Evolutionary conservation across 2,888 invertebrate species (phyloP), one percentile per base, ranked within the genome.

Genomic region (Nebria brevicollis): DNA sequence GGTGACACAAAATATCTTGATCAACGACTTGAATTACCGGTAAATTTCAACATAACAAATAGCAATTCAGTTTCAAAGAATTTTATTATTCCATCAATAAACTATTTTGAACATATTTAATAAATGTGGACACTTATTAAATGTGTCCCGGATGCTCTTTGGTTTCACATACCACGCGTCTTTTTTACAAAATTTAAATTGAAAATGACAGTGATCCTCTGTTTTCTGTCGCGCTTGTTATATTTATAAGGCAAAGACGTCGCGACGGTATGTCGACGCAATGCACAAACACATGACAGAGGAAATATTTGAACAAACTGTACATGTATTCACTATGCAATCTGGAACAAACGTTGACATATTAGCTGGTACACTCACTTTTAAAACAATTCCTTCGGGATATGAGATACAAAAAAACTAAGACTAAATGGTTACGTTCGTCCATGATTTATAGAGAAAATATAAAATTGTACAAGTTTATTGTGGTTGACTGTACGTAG

Each of bases 171-270:
- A 66, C 42, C 64, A 72, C 11, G 42, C 65, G 72, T 78, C 73
- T 66, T 72, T 20, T 78, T 73, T 13, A 20, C 11, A 15, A 68
- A 41, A 41, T 54, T 25, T 70, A 78, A 73, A 78, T 78, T 78
- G 78, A 78, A 78, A 78, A 72, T 73, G 78, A 78, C 78, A 78
- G 73, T 73, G 42, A 78, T 78, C 66, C 73, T 65, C 73, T 65
- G 73, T 65, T 64, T 73, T 54, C 54, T 13, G 13, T 54, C 7
- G 54, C 54, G 54, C 54, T 54, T 54, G 7, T 13, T 54, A 54
- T 13, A 54, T 54, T 7, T 8, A 54, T 78, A 42, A 66, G 73
- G 41, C 73, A 72, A 64, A 73, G 42, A 73, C 72, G 72, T 72
- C 66, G 73, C 42, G 78, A 34, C 78, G 64, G 70, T 25, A 72